Evolutionary conservation across 1,140 invertebrate genomes (phyloP), one percentile per base, ranked within the genome.

Genomic region (Physella acuta): DNA sequence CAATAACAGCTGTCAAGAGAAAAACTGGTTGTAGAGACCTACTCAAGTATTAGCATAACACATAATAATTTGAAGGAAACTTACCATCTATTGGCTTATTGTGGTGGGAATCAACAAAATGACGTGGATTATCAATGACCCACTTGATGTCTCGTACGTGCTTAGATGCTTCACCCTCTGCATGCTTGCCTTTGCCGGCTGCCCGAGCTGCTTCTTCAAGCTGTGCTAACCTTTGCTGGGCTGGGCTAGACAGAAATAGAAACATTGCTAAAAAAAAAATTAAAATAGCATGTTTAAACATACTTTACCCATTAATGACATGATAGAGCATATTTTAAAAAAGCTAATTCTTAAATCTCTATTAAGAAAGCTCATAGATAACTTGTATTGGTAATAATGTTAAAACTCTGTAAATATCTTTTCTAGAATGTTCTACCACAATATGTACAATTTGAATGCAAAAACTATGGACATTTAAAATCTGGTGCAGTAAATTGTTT

Each of bases 121-220:
- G 87, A 52, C 91, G 88, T 4, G 92, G 90, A 83, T 93, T 92
- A 28, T 97, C 95, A 33, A 94, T 87, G 17, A 86, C 88, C 92
- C 94, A 97, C 78, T 92, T 95, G 67, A 98, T 90, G 75, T 93
- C 89, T 34, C 96, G 89, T 0, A 96, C 92, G 34, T 89, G 88
- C 76, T 90, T 78, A 44, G 81, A 78, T 60, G 82, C 71, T n/a
- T 78, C 76, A 14, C 75, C 79, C 34, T 71, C 68, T 8, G 78
- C 88, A 91, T 93, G 96, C 81, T 93, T 92, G 28, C 97, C 97
- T 82, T 93, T 94, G 8, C 90, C 90, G 36, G 92, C 91, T 52
- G 89, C 80, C 84, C 94, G 97, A 0, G 97, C 96, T 37, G 89
- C 85, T 71, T 96, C 94, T 86, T 99, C 95, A n/a, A 97, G 82